Evolutionary conservation across 2,797 vertebrate species (phyloP).

Genomic region (Pseudochirops cupreus): DNA sequence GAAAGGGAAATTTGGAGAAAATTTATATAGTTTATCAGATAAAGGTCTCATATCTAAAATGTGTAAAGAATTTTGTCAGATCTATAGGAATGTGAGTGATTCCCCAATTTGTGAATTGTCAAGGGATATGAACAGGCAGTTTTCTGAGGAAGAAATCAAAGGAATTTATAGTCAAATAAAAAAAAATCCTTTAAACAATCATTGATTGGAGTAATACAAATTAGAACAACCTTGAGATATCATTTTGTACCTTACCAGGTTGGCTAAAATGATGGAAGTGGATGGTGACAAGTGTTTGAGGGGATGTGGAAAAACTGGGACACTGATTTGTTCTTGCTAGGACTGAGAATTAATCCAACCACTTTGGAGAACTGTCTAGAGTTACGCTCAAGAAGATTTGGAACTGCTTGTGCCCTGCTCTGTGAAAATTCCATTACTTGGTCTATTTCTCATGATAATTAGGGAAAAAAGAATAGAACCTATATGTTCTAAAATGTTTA

Average conservation of each 20-base stretch:
- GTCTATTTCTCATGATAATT: background rate
- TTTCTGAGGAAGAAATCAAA: background rate
- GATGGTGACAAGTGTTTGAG: background rate
- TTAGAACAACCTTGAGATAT: background rate
- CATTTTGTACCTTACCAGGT: background rate
- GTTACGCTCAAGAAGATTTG: background rate
- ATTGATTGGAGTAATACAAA: background rate
- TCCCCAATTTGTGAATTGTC: background rate
- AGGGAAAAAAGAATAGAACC: background rate
- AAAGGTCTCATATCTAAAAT: too few relatives aligned
- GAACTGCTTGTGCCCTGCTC: background rate
- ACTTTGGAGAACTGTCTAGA: background rate
- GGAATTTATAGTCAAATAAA: background rate
- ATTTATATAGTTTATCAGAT: too few relatives aligned
- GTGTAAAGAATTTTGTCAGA: background rate
- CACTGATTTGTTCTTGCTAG: background rate
- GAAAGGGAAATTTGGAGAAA: too few relatives aligned
- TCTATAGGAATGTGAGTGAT: background rate
- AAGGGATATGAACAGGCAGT: background rate
- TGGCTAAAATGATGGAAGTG: background rate
- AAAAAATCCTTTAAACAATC: background rate
- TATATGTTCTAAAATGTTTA: background rate
- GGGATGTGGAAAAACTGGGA: background rate
- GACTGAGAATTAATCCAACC: background rate
- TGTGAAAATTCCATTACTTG: background rate